phyloP scores from a whole-genome alignment of 92 coral and sea anemone genomes.

The Muricea muricata region DNA sequence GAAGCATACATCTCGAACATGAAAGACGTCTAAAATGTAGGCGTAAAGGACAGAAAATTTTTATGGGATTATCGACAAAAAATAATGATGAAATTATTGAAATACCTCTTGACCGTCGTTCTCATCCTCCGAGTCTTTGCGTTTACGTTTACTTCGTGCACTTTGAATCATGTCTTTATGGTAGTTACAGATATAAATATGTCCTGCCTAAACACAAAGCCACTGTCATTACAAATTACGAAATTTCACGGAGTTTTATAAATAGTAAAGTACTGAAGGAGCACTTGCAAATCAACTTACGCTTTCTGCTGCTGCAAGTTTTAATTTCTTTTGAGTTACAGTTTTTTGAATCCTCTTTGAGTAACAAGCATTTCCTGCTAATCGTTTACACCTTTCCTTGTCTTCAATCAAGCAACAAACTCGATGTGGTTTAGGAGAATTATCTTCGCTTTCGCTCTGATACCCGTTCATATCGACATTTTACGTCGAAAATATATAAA shows the following conservation, averaged over 20 bases:
- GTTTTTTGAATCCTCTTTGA: slow-evolving; percentile 99
- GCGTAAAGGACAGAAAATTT: too few relatives aligned
- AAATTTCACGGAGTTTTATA: background rate
- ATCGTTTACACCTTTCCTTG: slow-evolving; percentile 88
- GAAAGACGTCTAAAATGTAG: too few relatives aligned
- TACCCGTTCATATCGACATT: slow-evolving; percentile 88
- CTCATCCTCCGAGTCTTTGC: slow-evolving; percentile 98
- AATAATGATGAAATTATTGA: too few relatives aligned
- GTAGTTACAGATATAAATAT: slow-evolving; percentile 93
- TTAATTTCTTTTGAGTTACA: slow-evolving; percentile 95
- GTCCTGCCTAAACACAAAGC: slow-evolving; percentile 79
- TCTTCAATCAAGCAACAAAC: slow-evolving; percentile 99
- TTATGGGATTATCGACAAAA: too few relatives aligned
- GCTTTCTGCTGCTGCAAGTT: slow-evolving; percentile 87
- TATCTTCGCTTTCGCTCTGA: slow-evolving; percentile 99
- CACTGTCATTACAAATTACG: background rate
- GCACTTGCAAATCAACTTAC: slow-evolving; percentile 80
- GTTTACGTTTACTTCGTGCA: slow-evolving; percentile 95
- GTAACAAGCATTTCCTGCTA: slow-evolving; percentile 97
- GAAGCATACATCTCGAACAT: too few relatives aligned
- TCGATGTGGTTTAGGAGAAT: slow-evolving; percentile 84
- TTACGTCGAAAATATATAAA: slow-evolving; percentile 46
- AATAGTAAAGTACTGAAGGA: background rate
- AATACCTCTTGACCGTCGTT: slow-evolving; percentile 87
- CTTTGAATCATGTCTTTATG: slow-evolving; percentile 99